Conservation (phyloP, 1,140 invertebrate species). For the Euwallacea fornicatus region DNA sequence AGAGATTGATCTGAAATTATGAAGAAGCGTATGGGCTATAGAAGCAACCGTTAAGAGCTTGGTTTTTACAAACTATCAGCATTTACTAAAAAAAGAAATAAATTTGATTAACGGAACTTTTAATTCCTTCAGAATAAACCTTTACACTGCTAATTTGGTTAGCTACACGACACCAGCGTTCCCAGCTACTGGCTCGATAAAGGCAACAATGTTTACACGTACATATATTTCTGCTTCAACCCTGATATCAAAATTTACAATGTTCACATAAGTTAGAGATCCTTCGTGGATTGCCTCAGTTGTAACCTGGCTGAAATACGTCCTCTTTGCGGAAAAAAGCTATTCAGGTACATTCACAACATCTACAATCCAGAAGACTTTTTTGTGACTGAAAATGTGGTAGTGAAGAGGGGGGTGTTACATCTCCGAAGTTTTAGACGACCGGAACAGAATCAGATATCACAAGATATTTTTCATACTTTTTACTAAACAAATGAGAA, state of each 20-base stretch:
- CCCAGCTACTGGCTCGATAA: conserved; percentile 35
- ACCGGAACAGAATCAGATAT: conserved; percentile 55
- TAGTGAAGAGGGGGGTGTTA: conserved; percentile 58
- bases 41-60: conserved; percentile 55
- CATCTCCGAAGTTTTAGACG: conserved; percentile 52
- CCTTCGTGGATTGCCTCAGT: conserved; percentile 22
- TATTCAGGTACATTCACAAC: conserved; percentile 68
- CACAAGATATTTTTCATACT: conserved; percentile 30
- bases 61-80: conserved; percentile 54
- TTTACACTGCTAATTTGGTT: conserved; percentile 44
- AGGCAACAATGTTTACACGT: conserved; percentile 25
- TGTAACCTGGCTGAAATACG: conserved; percentile 11
- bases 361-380: conserved; percentile 60
- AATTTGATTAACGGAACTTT: conserved; percentile 50
- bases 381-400: conserved; percentile 66
- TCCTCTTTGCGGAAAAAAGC: conserved; percentile 65
- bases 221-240: background rate
- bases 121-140: conserved; percentile 45
- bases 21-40: conserved; percentile 53
- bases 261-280: background rate
- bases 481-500: conserved; percentile 38
- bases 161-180: conserved; percentile 15
- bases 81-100: conserved; percentile 56
- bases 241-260: conserved; percentile 3
- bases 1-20: conserved; percentile 61